phyloP scores from a whole-genome alignment of 1,140 invertebrate genomes.

The Drosophila malerkotliana region DNA sequence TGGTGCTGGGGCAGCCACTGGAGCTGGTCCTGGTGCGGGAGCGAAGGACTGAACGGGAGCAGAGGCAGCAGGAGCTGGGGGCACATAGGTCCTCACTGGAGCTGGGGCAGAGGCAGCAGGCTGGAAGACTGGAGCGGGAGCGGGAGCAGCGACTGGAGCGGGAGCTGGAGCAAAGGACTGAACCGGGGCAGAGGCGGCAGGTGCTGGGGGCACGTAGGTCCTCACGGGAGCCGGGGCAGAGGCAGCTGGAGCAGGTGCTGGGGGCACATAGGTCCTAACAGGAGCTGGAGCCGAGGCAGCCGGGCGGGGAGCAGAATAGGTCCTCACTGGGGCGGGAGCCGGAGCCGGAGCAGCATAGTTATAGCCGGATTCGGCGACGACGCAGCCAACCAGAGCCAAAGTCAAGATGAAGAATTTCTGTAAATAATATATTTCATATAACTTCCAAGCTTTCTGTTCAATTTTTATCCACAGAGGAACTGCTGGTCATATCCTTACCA shows the following conservation, averaged over 20 bases:
- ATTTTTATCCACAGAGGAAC: conserved; percentile 3
- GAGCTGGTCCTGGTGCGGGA: conserved; percentile 35
- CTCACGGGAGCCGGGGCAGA: conserved; percentile 40
- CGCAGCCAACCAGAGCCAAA: conserved; percentile 63
- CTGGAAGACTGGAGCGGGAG: conserved; percentile 51
- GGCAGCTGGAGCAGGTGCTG: conserved; percentile 21
- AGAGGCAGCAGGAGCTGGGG: conserved; percentile 42
- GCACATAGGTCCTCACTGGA: conserved; percentile 37
- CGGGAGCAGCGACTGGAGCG: conserved; percentile 46
- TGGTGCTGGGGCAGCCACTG: conserved; percentile 24
- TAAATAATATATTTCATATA: neutral
- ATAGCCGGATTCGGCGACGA: conserved; percentile 60
- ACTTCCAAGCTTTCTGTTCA: neutral
- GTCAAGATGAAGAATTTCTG: conserved; percentile 63
- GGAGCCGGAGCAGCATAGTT: conserved; percentile 62
- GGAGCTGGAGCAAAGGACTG: conserved; percentile 41
- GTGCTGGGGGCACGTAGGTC: conserved; percentile 20
- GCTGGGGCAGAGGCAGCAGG: conserved; percentile 47
- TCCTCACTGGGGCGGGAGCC: conserved; percentile 10
- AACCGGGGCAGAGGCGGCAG: conserved; percentile 34
- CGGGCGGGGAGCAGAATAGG: neutral
- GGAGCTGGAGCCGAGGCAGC: conserved; percentile 38
- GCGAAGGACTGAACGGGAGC: conserved; percentile 39
- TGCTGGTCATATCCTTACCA: conserved; percentile 49
- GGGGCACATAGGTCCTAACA: conserved; percentile 3